Percentiles rank a stretch among this genome's conserved stretches.
phyloP scores from a whole-genome alignment of 2,797 vertebrate species.

The Crypturellus tataupa region DNA sequence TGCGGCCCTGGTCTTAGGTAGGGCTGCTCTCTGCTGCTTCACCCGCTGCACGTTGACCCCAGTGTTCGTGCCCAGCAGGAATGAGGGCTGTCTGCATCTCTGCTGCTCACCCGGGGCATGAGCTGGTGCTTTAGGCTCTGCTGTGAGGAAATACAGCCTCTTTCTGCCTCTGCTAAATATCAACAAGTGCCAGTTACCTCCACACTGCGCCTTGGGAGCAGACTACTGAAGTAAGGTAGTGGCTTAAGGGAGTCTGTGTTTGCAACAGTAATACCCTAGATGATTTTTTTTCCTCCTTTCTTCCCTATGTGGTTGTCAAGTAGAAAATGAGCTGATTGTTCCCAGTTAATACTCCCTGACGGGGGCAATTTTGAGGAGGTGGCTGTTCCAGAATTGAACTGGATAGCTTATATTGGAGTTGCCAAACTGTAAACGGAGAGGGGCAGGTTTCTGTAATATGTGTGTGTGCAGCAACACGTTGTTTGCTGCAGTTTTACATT shows the following conservation, averaged over 20 bases:
- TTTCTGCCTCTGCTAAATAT: background rate
- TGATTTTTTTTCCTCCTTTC: background rate
- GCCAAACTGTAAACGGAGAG: background rate
- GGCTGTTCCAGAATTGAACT: background rate
- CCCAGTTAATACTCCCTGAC: background rate
- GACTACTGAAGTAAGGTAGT: no score
- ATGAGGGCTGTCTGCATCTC: background rate
- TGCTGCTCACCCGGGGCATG: background rate
- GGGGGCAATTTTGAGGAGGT: background rate
- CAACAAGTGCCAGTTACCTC: background rate
- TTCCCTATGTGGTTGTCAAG: background rate
- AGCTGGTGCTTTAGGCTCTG: background rate
- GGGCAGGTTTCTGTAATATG: background rate
- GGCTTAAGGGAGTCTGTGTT: background rate
- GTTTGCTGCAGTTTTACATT: no score
- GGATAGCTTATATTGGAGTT: background rate
- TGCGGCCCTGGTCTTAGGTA: background rate
- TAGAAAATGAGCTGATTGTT: background rate
- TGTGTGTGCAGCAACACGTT: background rate
- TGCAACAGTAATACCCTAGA: background rate
- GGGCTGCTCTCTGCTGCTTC: background rate
- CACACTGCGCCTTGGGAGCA: background rate
- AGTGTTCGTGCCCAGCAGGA: fast-evolving
- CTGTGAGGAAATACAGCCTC: background rate
- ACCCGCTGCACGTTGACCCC: background rate